A percentile compares a stretch with the other conserved stretches of the same genome.
Conservation (phyloP, 2,113 vertebrate species). For the Cyprinus carpio region DNA sequence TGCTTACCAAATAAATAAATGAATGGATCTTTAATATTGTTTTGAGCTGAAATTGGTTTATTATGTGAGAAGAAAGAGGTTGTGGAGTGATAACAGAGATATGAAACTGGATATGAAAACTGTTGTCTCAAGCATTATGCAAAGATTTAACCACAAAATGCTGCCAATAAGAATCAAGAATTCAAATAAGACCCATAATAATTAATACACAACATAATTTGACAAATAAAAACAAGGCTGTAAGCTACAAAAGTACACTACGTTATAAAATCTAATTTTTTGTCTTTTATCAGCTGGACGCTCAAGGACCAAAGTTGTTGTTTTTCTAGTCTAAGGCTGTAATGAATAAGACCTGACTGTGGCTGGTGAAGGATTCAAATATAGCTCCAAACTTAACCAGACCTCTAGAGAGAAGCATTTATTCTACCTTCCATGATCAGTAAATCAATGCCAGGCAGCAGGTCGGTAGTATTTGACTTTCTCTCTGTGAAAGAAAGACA, state of each 20-base stretch:
- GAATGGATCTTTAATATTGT: background rate
- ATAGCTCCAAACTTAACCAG: constrained; percentile 1
- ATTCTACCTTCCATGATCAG: constrained; percentile 84
- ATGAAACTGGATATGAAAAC: background rate
- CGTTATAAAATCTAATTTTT: background rate
- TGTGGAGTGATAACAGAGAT: background rate
- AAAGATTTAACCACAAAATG: background rate
- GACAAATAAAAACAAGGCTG: background rate
- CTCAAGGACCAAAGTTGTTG: background rate
- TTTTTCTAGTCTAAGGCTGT: background rate
- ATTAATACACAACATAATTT: background rate
- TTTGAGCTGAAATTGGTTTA: background rate
- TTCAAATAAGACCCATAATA: background rate
- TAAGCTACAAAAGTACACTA: background rate
- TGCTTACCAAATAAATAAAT: background rate
- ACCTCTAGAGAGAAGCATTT: constrained; percentile 45
- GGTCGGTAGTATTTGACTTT: constrained; percentile 88
- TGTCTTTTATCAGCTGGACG: background rate
- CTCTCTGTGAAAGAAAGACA: constrained; percentile 88
- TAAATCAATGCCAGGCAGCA: constrained; percentile 95
- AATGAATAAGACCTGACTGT: background rate
- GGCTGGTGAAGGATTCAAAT: constrained; percentile 17
- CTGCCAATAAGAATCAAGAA: background rate
- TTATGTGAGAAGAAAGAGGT: background rate
- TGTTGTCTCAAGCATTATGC: background rate